Conservation (phyloP, 2,113 vertebrate species). For the Tichodroma muraria region DNA sequence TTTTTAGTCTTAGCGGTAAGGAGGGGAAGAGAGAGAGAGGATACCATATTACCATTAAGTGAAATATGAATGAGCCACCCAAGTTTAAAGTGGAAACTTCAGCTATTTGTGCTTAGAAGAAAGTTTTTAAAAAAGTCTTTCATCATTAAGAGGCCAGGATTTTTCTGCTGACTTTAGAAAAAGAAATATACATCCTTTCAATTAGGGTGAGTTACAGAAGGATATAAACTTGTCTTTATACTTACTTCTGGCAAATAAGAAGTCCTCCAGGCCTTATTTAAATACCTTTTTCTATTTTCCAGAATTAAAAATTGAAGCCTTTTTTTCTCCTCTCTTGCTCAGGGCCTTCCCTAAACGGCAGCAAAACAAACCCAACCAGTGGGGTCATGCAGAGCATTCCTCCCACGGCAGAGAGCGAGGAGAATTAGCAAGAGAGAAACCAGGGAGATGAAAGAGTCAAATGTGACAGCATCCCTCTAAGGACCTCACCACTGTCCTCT, state of each 20-base stretch:
- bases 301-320: neutral
- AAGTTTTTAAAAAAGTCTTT: neutral
- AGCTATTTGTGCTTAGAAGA: neutral
- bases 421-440: neutral
- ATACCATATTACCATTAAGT: constrained; percentile 13
- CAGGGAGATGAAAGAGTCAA: neutral
- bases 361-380: neutral
- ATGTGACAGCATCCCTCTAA: neutral
- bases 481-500: neutral
- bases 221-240: constrained; percentile 3
- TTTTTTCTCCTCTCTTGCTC: neutral
- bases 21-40: neutral
- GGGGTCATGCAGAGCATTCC: neutral
- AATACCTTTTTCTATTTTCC: constrained; percentile 21
- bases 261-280: constrained; percentile 24
- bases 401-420: neutral
- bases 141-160: neutral
- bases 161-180: constrained; percentile 52
- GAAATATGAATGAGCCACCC: constrained; percentile 53
- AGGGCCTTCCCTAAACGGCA: neutral
- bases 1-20: constrained; percentile 17
- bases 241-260: constrained; percentile 1
- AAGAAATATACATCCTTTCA: constrained; percentile 28
- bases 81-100: constrained; percentile 47
- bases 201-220: constrained; percentile 14